Evolutionary conservation across 2,797 vertebrate genomes (phyloP).

Genomic region (Urosaurus nigricauda): DNA sequence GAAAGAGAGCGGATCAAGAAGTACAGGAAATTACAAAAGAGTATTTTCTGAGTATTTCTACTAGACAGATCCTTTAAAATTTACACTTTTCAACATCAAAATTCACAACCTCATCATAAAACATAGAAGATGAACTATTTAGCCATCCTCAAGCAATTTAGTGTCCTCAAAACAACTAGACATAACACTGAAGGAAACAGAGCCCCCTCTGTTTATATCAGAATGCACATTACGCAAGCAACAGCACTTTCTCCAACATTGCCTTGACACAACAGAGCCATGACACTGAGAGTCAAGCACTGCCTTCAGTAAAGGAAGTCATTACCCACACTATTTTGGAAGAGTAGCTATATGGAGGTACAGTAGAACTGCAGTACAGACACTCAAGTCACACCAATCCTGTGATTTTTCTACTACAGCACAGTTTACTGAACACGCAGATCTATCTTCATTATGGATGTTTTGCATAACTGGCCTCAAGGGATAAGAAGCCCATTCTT

Average conservation of each 20-base stretch:
- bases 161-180: slow-evolving; percentile 12
- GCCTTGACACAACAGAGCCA: slow-evolving; percentile 19
- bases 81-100: not conserved
- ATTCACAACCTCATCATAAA: not conserved
- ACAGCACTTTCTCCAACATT: slow-evolving; percentile 4
- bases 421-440: not conserved
- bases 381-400: not conserved
- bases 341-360: not conserved
- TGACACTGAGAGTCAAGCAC: not conserved
- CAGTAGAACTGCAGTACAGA: not conserved
- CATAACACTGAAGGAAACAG: not conserved
- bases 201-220: slow-evolving; percentile 10
- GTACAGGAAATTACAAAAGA: not conserved
- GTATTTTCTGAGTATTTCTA: not conserved
- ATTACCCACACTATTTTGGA: not conserved
- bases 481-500: not conserved
- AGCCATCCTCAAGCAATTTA: not conserved
- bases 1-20: not conserved
- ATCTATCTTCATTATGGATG: not conserved
- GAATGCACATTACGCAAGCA: not conserved
- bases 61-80: not conserved
- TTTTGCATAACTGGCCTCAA: not conserved
- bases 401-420: not conserved
- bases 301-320: not conserved
- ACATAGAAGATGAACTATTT: not conserved